These are phyloP conservation scores for Saccopteryx bilineata DNA, from an alignment of 2,113 vertebrate species.

Conservation along the genomic window DNA sequence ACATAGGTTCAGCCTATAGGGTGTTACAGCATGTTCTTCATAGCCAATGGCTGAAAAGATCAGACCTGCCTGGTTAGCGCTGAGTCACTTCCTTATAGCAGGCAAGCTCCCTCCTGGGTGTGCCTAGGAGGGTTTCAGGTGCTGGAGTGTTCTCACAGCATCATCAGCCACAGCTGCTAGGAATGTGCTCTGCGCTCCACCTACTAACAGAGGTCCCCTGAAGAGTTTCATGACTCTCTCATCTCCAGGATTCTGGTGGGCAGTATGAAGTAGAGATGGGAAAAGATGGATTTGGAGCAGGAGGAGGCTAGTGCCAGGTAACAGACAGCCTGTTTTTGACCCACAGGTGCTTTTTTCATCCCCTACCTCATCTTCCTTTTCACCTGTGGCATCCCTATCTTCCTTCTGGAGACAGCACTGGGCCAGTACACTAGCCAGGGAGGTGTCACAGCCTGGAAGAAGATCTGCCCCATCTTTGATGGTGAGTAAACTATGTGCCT, in stretches of 20 bases:
- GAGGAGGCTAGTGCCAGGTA: background rate
- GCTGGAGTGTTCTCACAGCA: no score
- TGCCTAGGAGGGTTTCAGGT: no score
- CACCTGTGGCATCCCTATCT: constrained; percentile 95
- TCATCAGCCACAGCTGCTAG: no score
- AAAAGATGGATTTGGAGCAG: background rate
- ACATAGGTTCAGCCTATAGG: no score
- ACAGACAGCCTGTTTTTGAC: background rate
- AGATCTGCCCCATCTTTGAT: constrained; percentile 96
- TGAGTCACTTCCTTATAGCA: no score
- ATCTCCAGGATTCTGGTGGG: background rate
- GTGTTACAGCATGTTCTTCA: no score
- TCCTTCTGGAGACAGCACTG: constrained; percentile 94
- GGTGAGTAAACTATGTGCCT: constrained; percentile 86
- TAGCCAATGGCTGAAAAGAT: no score
- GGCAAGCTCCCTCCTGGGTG: no score
- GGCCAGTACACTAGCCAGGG: constrained; percentile 97
- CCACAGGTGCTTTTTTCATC: constrained; percentile 96
- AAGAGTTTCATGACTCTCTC: background rate
- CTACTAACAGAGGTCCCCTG: no score
- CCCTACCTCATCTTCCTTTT: constrained; percentile 98
- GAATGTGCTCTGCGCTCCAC: no score
- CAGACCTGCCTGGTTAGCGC: no score
- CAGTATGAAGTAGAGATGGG: background rate
- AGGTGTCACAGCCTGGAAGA: constrained; percentile 95